Evolutionary conservation across 2,888 invertebrate genomes (phyloP), one percentile per base, ranked within the genome.

Genomic region (Antheraea assamensis): DNA sequence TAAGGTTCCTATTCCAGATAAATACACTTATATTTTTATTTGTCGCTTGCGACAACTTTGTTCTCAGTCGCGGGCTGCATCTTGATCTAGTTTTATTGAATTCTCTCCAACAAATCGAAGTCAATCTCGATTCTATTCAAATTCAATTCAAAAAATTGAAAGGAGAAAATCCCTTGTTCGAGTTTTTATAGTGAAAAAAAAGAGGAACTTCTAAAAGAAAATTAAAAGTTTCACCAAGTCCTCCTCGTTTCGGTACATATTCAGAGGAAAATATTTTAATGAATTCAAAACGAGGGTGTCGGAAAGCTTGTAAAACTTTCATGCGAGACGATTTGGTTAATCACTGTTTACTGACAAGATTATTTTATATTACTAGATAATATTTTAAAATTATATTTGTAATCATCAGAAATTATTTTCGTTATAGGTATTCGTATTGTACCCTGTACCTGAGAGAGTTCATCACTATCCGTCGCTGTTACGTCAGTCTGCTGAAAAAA

Each of bases 221-320:
- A 61, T 61, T 61, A 61, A 61, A 61, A 61, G 27, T 61, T 61
- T 27, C 61, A 24, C 3, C 61, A 15, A 27, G 19, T 27, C 15
- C 27, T 58, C 27, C 61, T 27, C 61, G 61, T 61, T 61, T 61
- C 61, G 2, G 61, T 61, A 19, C 19, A 27, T 61, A 27, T 61
- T 19, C 27, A n/a, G n/a, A 55, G 55, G n/a, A 55, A 61, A 61
- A 61, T 61, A 61, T 27, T 61, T 61, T 61, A 61, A 61, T 61
- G 61, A 61, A 61, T 61, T 61, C 61, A 61, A 61, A 24, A 19
- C 27, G 61, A 61, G 61, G 19, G 24, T 61, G 61, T 61, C 24
- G 24, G 15, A 3, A 15, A 61, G 15, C 61, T 61, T 61, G 27
- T 61, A 15, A 61, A 61, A 27, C 27, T 61, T 61, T 61, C 27